A percentile compares a stretch with the other conserved stretches of the same genome.
Evolutionary conservation across 1,140 invertebrate species (phyloP).

Genomic region (Hestina assimilis): DNA sequence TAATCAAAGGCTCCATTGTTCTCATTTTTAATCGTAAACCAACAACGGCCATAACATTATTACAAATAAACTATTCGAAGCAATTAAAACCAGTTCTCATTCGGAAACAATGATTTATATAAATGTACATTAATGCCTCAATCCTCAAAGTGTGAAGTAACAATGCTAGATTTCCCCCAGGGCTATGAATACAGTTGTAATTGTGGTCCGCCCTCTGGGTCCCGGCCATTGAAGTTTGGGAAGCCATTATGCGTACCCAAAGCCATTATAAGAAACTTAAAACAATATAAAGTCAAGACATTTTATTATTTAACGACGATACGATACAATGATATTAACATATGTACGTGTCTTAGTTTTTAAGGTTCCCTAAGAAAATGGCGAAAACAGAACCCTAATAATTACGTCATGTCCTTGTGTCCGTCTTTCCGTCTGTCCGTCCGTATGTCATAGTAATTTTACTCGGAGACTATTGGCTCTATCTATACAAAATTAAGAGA

Average conservation of each 20-base stretch:
- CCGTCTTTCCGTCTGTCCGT: too few species aligned
- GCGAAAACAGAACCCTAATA: too few species aligned
- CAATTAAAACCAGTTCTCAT: conserved; percentile 6
- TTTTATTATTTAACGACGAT: not conserved
- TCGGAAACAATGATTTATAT: conserved; percentile 1
- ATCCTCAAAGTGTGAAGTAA: conserved; percentile 1
- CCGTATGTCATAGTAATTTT: too few species aligned
- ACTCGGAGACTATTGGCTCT: too few species aligned
- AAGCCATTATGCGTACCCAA: conserved; percentile 15
- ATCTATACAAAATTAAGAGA: too few species aligned
- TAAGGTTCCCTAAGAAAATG: too few species aligned
- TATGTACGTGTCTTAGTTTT: not conserved
- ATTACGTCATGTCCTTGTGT: too few species aligned
- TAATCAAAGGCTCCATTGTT: too few species aligned
- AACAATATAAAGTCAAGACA: conserved; percentile 14
- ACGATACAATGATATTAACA: not conserved
- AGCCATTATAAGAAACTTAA: conserved; percentile 18
- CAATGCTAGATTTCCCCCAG: conserved; percentile 17
- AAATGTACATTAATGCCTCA: conserved; percentile 11
- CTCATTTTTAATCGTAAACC: too few species aligned
- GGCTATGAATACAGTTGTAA: conserved; percentile 9
- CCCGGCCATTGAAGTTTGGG: conserved; percentile 13
- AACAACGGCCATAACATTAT: not conserved
- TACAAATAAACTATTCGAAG: conserved; percentile 4
- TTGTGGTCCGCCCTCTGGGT: conserved; percentile 8